Percentiles rank a stretch among this genome's conserved stretches.
These are phyloP conservation scores for Phyllotis vaccarum DNA, from an alignment of 2,797 vertebrate genomes.

Conservation along the genomic window DNA sequence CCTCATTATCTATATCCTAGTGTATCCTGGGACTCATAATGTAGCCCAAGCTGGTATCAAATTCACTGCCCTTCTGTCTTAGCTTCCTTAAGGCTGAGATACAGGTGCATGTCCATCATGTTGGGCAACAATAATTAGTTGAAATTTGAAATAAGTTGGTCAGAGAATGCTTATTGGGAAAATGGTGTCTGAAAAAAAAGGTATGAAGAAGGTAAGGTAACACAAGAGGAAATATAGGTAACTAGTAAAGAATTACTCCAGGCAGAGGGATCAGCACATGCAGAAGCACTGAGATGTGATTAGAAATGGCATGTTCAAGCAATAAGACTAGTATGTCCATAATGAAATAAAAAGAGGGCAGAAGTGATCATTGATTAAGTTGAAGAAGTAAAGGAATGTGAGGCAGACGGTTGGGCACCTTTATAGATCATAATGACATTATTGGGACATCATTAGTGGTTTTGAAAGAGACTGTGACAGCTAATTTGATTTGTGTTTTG, in stretches of 20 bases:
- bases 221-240: background rate
- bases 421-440: background rate
- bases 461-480: background rate
- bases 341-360: constrained; percentile 6
- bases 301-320: background rate
- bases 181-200: background rate
- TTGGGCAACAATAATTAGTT: background rate
- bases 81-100: background rate
- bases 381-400: background rate
- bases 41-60: background rate
- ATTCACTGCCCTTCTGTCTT: background rate
- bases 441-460: background rate
- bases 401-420: background rate
- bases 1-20: background rate
- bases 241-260: background rate
- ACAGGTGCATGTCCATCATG: background rate
- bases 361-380: background rate
- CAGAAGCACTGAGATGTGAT: background rate
- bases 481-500: background rate
- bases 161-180: background rate
- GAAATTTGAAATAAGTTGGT: background rate
- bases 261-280: background rate
- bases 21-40: background rate
- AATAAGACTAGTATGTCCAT: background rate
- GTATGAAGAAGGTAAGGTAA: background rate